A percentile compares a stretch with the other conserved stretches of the same genome.
Evolutionary conservation across 92 coral and sea anemone genomes (phyloP).

Genomic region (Plumapathes pennacea): DNA sequence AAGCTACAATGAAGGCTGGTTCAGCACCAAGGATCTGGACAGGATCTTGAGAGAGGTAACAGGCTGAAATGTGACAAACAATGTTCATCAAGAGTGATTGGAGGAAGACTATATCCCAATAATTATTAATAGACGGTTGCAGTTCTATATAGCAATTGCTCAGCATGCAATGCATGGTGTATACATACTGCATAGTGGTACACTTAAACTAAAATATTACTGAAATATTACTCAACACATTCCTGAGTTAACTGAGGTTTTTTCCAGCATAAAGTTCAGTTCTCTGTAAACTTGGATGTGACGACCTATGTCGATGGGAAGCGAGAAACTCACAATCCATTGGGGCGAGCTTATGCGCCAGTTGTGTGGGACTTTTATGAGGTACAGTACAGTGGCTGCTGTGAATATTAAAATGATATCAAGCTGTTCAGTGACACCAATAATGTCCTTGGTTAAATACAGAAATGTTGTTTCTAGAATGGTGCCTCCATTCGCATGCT

Average conservation of each 20-base stretch:
- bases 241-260: too few species aligned
- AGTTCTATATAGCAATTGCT: too few species aligned
- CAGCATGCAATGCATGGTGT: too few species aligned
- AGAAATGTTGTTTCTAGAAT: constrained; percentile 52
- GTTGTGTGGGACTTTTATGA: constrained; percentile 97
- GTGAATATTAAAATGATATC: background rate
- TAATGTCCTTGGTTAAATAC: background rate
- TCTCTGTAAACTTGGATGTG: constrained; percentile 91
- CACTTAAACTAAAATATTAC: too few species aligned
- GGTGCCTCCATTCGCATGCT: constrained; percentile 89
- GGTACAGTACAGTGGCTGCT: constrained; percentile 27
- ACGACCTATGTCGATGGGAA: constrained; percentile 87
- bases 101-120: too few species aligned
- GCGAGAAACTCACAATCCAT: constrained; percentile 90
- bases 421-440: background rate
- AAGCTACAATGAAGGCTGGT: constrained; percentile 79
- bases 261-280: constrained; percentile 74
- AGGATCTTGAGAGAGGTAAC: constrained; percentile 82
- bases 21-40: constrained; percentile 85
- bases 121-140: too few species aligned
- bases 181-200: too few species aligned
- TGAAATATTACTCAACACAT: too few species aligned
- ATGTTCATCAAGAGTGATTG: too few species aligned
- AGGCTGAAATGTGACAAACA: too few species aligned
- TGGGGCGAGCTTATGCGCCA: constrained; percentile 91